Evolutionary conservation across 2,113 vertebrate species (phyloP).

Genomic region (Zapornia atra): DNA sequence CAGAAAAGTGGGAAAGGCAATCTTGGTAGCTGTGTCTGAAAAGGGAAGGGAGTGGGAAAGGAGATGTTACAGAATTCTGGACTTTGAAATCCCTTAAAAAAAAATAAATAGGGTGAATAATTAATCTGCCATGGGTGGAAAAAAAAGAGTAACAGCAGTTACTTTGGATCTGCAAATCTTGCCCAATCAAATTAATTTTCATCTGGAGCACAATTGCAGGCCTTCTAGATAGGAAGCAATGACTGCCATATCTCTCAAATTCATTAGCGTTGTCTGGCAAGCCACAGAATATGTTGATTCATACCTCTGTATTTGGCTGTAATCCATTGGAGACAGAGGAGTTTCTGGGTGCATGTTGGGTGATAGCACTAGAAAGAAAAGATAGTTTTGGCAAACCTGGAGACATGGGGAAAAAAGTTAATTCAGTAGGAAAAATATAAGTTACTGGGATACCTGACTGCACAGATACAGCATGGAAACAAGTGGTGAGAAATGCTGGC

Average conservation of each 20-base stretch:
- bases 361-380: background rate
- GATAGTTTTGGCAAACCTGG: background rate
- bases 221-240: background rate
- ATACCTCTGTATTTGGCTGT: background rate
- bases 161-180: background rate
- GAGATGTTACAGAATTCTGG: background rate
- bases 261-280: background rate
- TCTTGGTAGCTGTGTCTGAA: background rate
- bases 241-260: background rate
- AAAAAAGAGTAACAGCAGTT: background rate
- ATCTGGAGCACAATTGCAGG: background rate
- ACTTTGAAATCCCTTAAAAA: background rate
- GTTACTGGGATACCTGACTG: background rate
- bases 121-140: background rate
- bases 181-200: background rate
- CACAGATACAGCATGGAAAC: background rate
- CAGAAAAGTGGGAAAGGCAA: background rate
- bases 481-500: background rate
- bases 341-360: background rate
- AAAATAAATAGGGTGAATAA: background rate
- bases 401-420: background rate
- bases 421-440: background rate
- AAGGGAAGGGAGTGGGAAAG: too few relatives aligned
- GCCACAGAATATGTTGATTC: background rate
- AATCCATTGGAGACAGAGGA: background rate